Base-by-base conservation (phyloP, 2,888 invertebrate genomes). In the Pyrocoelia pectoralis region DNA sequence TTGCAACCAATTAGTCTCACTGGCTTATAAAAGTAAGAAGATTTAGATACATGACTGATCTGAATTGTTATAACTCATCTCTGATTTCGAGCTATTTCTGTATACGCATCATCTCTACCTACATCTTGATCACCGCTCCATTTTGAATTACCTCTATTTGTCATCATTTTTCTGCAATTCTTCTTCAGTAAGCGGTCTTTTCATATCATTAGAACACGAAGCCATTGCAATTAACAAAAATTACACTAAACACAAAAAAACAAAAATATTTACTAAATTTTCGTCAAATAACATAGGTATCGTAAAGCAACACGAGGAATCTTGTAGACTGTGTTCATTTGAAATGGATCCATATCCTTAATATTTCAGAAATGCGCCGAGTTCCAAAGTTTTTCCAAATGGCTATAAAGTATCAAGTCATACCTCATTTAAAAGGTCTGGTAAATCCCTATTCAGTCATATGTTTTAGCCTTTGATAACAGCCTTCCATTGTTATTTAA, bases 11-110 rank as follows among this genome's bases (percentile, higher is more conserved):
- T n/a, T n/a, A n/a, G n/a, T n/a, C n/a, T n/a, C n/a, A n/a, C n/a
- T n/a, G n/a, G n/a, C n/a, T n/a, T n/a, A n/a, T n/a, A 41, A 38
- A 41, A 41, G 41, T 14, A 41, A 41, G 41, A 41, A 8, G 13
- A 41, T 13, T 41, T 13, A 14, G 13, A 41, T 13, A 41, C 13
- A 41, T 13, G 14, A 41, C 14, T 41, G 14, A 41, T 41, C 13
- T 14, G 14, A 41, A 41, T 41, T 41, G 8, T 41, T 41, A 41
- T 41, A 41, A 8, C 13, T 41, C 14, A 41, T 41, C 41, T 41
- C 41, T 14, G 41, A 41, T 3, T 13, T 14, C 3, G 38, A 38
- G 10, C 38, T 38, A 38, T 38, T n/a, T n/a, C n/a, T n/a, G n/a
- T n/a, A n/a, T n/a, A n/a, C n/a, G n/a, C n/a, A n/a, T n/a, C n/a